Percentiles rank a stretch among this genome's conserved stretches.
phyloP scores from a whole-genome alignment of 2,888 invertebrate species.

The Chrysina gloriosa region DNA sequence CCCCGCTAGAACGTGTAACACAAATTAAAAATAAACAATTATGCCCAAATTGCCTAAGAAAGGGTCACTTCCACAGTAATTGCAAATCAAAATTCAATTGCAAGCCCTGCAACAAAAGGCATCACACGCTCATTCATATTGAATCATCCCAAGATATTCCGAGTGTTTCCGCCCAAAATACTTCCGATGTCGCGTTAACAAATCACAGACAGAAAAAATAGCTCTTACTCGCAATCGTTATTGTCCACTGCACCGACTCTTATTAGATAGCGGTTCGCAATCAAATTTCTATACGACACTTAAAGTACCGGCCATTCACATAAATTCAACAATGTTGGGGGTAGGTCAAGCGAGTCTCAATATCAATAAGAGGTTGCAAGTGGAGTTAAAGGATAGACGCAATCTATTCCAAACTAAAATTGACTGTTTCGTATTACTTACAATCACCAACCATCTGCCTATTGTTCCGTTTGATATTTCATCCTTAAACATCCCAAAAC shows the following conservation, averaged over 20 bases:
- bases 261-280: not conserved
- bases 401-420: not conserved
- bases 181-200: not conserved
- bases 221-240: not conserved
- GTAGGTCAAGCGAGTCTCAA: not conserved
- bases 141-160: not conserved
- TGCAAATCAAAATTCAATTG: conserved; percentile 45
- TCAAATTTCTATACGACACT: not conserved
- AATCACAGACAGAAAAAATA: not conserved
- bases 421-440: conserved; percentile 1
- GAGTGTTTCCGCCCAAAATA: not conserved
- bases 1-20: too few relatives aligned
- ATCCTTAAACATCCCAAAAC: not conserved
- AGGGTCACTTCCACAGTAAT: conserved; percentile 41
- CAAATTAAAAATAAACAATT: conserved; percentile 42
- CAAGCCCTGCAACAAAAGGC: conserved; percentile 44
- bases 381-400: not conserved
- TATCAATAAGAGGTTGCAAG: not conserved
- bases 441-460: conserved; percentile 2
- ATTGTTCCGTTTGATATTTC: not conserved
- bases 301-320: not conserved
- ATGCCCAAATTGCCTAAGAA: conserved; percentile 48
- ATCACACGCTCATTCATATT: conserved; percentile 19
- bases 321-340: not conserved
- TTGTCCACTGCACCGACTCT: not conserved